These are phyloP conservation scores for Aphodius granarius DNA, from an alignment of 2,888 invertebrate genomes.

Conservation along the genomic window DNA sequence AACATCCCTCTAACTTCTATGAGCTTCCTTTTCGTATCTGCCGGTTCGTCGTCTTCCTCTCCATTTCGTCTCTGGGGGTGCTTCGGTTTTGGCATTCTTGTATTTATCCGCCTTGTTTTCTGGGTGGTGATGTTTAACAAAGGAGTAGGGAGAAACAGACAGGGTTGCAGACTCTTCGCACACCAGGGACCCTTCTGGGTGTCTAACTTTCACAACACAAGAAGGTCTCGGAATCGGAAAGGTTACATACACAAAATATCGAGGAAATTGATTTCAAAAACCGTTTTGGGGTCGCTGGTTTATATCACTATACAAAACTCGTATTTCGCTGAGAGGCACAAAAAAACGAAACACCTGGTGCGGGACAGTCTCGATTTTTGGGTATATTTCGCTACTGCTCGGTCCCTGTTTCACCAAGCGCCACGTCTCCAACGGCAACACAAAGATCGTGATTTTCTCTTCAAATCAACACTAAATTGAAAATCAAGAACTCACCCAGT, in stretches of 20 bases:
- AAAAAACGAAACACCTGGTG: background rate
- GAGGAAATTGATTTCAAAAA: background rate
- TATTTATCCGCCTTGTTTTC: background rate
- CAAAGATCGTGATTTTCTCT: background rate
- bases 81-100: background rate
- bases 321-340: background rate
- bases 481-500: background rate
- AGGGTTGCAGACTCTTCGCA: background rate
- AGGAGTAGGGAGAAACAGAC: background rate
- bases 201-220: background rate
- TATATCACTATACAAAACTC: background rate
- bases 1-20: background rate
- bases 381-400: background rate
- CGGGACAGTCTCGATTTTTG: background rate
- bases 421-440: background rate
- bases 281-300: background rate
- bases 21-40: background rate
- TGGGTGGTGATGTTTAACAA: background rate
- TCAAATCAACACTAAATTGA: background rate
- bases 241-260: background rate
- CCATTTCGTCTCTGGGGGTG: background rate
- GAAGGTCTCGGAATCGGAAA: background rate
- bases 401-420: background rate
- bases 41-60: background rate
- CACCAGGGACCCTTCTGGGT: background rate